Conservation (phyloP, 2,797 vertebrate genomes). For the Leuciscus waleckii region DNA sequence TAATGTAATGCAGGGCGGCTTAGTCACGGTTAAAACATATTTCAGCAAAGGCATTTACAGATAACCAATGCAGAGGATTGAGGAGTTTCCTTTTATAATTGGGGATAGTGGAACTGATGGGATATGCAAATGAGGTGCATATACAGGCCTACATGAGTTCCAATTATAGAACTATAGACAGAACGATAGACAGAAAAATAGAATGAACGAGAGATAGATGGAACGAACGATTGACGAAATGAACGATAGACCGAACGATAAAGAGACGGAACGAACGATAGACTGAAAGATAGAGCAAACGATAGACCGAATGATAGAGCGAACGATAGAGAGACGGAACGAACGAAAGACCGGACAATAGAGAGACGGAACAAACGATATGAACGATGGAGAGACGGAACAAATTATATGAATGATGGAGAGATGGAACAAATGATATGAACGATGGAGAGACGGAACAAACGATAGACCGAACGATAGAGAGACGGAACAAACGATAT, state of each 20-base stretch:
- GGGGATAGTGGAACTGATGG: conserved; percentile 22
- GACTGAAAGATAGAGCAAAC: background rate
- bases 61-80: conserved; percentile 18
- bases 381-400: too few relatives aligned
- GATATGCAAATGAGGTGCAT: conserved; percentile 5
- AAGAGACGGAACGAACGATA: too few relatives aligned
- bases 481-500: background rate
- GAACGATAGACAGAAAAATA: background rate
- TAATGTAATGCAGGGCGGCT: background rate
- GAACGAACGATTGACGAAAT: background rate
- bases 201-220: background rate
- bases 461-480: background rate
- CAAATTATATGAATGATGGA: too few relatives aligned
- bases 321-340: too few relatives aligned
- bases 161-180: background rate
- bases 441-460: background rate
- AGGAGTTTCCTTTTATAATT: conserved; percentile 1
- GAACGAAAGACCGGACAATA: too few relatives aligned
- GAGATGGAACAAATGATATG: background rate
- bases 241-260: background rate
- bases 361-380: too few relatives aligned
- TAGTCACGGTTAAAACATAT: background rate
- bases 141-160: too few relatives aligned
- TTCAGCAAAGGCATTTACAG: conserved; percentile 7
- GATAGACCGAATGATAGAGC: background rate